Base-by-base conservation (phyloP, 37 sponge, comb jelly and placozoan species). In the Geodia barretti region DNA sequence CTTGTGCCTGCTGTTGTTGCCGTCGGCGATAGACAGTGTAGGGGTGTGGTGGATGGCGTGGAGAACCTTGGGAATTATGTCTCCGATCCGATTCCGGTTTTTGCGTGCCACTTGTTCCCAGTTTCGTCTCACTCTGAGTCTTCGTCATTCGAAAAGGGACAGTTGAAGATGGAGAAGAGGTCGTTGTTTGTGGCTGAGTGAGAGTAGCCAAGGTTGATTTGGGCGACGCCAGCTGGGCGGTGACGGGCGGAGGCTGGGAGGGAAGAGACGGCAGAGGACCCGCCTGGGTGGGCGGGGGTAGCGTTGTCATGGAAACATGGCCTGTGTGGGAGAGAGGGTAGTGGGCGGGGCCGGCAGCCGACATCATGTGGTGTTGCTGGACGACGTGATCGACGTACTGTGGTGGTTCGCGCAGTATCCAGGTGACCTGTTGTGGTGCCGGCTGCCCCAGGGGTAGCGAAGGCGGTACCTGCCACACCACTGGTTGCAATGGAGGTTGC, bases 341-440 rank as follows among this genome's bases (percentile, higher is more conserved):
- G 39, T 79, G 79, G 1, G 29, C 33, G 1, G 64, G 66, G 25
- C 60, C 70, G 61, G 76, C 11, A 76, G 1, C 30, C 1, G n/a
- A n/a, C n/a, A n/a, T n/a, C n/a, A n/a, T n/a, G n/a, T n/a, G 23
- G 9, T 28, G 35, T 39, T 78, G 9, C 41, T 65, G 64, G 26
- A 39, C 29, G 0, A 43, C 8, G 41, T 60, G 35, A 42, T 73
- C 62, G 62, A 35, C 29, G 31, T 84, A 84, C 39, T 84, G 84
- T 8, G 84, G 84, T 17, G 84, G 84, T 7, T 84, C 84, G 17
- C 84, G 54, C 3, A 62, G 68, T 31, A 84, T 76, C 70, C 32
- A 68, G 25, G 39, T 20, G 39, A 30, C 73, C 32, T 63, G 66
- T 21, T 42, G 40, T 2, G 68, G 70, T 17, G 38, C 41, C 0